Percentiles rank a stretch among this genome's conserved stretches.
Evolutionary conservation across 2,797 vertebrate species (phyloP).

Genomic region (Geotrypetes seraphini): DNA sequence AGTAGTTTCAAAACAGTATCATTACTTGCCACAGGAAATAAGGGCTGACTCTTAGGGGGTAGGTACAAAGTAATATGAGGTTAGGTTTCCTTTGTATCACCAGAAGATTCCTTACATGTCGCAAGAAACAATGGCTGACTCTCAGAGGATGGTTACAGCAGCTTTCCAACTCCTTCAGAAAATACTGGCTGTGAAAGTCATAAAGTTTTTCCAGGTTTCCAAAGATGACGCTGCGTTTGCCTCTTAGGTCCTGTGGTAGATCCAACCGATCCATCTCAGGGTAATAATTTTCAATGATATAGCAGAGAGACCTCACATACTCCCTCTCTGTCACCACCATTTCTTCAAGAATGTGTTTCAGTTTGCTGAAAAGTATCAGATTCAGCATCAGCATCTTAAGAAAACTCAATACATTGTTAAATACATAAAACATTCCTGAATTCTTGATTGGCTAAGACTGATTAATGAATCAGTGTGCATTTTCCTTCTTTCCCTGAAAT

Average conservation of each 20-base stretch:
- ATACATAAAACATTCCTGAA: too few species aligned
- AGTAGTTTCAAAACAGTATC: too few species aligned
- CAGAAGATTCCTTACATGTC: constrained; percentile 74
- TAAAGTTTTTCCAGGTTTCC: constrained; percentile 91
- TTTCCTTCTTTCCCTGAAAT: too few species aligned
- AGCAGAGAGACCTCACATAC: constrained; percentile 79
- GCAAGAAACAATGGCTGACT: constrained; percentile 83
- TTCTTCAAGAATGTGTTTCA: constrained; percentile 83
- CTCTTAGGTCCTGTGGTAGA: constrained; percentile 85
- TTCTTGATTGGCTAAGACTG: too few species aligned
- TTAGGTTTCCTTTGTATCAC: neutral
- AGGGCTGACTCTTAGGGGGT: too few species aligned
- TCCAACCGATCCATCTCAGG: constrained; percentile 84
- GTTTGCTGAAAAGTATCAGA: constrained; percentile 50
- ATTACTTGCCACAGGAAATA: too few species aligned
- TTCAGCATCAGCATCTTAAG: neutral
- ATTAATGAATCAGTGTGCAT: too few species aligned
- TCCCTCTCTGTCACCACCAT: constrained; percentile 88
- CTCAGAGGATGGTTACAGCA: constrained; percentile 82
- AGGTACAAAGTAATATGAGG: neutral
- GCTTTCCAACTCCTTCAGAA: constrained; percentile 84
- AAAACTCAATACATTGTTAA: too few species aligned
- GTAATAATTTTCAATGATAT: constrained; percentile 83
- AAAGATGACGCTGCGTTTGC: constrained; percentile 79
- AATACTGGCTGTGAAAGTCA: constrained; percentile 88